Evolutionary conservation across 92 coral and sea anemone species (phyloP).

Genomic region (Montipora capitata): DNA sequence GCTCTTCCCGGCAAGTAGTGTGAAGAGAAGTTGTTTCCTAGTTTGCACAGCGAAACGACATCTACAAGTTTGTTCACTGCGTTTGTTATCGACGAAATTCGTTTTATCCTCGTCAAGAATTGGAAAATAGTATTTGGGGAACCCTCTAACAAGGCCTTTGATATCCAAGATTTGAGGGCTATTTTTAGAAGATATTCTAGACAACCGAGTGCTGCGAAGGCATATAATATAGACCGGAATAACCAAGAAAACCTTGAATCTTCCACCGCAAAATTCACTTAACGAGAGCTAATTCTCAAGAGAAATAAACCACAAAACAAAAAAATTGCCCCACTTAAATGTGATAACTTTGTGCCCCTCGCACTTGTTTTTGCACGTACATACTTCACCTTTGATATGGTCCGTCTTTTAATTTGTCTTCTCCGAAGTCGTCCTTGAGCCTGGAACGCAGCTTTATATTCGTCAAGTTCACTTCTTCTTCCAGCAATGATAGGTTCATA

Average conservation of each 20-base stretch:
- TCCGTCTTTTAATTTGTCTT: too few relatives aligned
- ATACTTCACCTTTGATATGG: background rate
- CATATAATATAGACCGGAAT: background rate
- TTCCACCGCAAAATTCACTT: background rate
- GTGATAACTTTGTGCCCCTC: background rate
- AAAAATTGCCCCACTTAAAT: background rate
- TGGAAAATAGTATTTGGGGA: too few relatives aligned
- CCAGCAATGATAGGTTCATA: too few relatives aligned
- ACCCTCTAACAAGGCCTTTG: background rate
- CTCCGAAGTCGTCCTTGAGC: too few relatives aligned
- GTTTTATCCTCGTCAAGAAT: background rate
- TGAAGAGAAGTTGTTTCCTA: constrained; percentile 1
- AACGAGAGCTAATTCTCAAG: too few relatives aligned
- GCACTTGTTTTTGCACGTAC: constrained; percentile 1
- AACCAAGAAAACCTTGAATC: background rate
- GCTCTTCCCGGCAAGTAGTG: constrained; percentile 1
- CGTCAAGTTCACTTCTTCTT: too few relatives aligned
- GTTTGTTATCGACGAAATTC: background rate
- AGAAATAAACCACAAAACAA: background rate
- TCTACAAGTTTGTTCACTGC: background rate
- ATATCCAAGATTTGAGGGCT: too few relatives aligned
- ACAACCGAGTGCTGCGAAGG: constrained; percentile 2
- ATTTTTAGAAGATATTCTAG: background rate
- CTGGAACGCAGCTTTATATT: too few relatives aligned
- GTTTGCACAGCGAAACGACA: constrained; percentile 2